phyloP scores from a whole-genome alignment of 2,113 vertebrate species.

The Strix uralensis region DNA sequence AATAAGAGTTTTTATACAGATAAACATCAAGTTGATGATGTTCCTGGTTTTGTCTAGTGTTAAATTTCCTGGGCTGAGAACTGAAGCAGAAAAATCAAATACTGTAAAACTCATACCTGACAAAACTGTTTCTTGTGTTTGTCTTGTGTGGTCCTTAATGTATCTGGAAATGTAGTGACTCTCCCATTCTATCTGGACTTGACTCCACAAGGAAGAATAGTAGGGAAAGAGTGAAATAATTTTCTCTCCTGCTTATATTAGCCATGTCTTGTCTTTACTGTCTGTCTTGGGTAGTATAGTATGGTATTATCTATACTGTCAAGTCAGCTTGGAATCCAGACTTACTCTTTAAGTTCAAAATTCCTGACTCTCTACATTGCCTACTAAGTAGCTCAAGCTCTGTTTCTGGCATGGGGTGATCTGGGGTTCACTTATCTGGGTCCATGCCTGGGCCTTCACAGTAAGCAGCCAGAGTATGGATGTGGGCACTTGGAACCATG shows the following conservation, averaged over 20 bases:
- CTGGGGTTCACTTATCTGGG: background rate
- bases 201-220: background rate
- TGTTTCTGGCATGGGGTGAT: background rate
- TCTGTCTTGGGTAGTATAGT: background rate
- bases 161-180: background rate
- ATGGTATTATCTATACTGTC: background rate
- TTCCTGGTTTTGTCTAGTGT: background rate
- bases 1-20: background rate
- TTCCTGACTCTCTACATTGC: background rate
- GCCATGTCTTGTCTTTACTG: background rate
- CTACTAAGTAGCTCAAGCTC: background rate
- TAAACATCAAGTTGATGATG: background rate
- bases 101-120: background rate
- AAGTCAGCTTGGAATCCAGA: background rate
- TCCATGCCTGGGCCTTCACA: background rate
- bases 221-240: background rate
- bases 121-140: background rate
- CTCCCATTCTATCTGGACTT: background rate
- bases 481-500: fast-evolving
- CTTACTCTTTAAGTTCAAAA: fast-evolving
- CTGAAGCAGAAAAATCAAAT: background rate
- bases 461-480: background rate
- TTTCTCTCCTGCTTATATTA: background rate
- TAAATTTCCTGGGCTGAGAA: background rate
- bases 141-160: background rate